Conservation (phyloP, 2,888 invertebrate species). For the Pyrochroa serraticornis region DNA sequence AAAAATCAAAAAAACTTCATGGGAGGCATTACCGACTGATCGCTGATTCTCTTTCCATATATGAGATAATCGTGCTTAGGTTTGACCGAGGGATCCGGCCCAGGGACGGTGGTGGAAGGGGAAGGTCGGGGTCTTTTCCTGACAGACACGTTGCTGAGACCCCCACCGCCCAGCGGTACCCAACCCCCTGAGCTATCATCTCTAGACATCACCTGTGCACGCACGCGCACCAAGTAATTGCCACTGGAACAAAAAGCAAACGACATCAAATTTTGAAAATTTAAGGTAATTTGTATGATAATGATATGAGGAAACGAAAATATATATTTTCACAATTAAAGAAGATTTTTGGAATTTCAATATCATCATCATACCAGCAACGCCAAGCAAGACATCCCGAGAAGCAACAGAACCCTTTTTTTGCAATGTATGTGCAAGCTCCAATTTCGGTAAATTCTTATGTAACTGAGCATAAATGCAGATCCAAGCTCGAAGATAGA, state of each 20-base stretch:
- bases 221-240: constrained; percentile 92
- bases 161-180: constrained; percentile 93
- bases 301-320: too few species aligned
- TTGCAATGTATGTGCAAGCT: too few species aligned
- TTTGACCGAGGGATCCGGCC: constrained; percentile 57
- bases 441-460: too few species aligned
- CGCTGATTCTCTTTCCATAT: constrained; percentile 89
- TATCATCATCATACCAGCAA: too few species aligned
- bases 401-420: too few species aligned
- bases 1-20: neutral
- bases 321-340: too few species aligned
- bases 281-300: too few species aligned
- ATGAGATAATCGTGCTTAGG: constrained; percentile 89
- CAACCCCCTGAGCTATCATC: constrained; percentile 97
- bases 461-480: too few species aligned
- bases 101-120: constrained; percentile 45
- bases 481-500: too few species aligned
- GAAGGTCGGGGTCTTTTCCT: constrained; percentile 71
- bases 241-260: constrained; percentile 69
- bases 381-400: too few species aligned
- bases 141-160: constrained; percentile 91
- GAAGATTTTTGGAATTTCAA: too few species aligned
- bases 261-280: too few species aligned
- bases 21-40: constrained; percentile 75
- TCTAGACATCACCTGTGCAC: constrained; percentile 98